These are phyloP conservation scores for Cataglyphis cursor DNA, from an alignment of 2,888 invertebrate species.

Conservation along the genomic window DNA sequence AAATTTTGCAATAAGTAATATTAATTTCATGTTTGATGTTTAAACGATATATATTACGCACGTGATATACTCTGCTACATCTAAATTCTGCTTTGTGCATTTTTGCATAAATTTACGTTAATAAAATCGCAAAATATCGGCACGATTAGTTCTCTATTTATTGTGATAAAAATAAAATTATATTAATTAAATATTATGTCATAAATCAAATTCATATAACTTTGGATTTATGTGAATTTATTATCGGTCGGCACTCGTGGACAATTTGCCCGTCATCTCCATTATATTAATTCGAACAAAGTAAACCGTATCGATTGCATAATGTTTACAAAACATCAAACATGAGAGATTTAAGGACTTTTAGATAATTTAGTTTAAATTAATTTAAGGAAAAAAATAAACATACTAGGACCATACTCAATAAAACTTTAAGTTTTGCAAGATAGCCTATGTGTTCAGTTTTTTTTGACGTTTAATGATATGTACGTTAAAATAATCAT, in stretches of 20 bases:
- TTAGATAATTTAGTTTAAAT: background rate
- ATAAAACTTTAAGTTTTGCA: background rate
- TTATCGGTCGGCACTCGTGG: background rate
- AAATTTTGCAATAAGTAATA: background rate
- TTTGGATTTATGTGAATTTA: slow-evolving; percentile 1
- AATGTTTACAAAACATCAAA: background rate
- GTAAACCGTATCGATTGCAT: background rate
- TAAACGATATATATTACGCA: background rate
- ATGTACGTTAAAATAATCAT: background rate
- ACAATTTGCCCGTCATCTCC: background rate
- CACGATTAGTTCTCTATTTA: background rate
- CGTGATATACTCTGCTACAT: background rate
- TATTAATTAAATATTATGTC: background rate
- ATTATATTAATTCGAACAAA: slow-evolving; percentile 3
- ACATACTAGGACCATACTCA: background rate
- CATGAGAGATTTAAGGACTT: background rate
- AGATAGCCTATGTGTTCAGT: no score
- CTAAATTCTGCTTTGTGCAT: background rate
- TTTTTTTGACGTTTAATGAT: background rate
- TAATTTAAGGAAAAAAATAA: slow-evolving; percentile 3
- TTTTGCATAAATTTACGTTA: background rate
- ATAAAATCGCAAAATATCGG: background rate
- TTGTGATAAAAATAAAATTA: background rate
- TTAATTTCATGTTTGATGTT: slow-evolving; percentile 10
- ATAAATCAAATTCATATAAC: background rate